Base-by-base conservation (phyloP, 2,888 invertebrate species). In the Lasioglossum lativentre region DNA sequence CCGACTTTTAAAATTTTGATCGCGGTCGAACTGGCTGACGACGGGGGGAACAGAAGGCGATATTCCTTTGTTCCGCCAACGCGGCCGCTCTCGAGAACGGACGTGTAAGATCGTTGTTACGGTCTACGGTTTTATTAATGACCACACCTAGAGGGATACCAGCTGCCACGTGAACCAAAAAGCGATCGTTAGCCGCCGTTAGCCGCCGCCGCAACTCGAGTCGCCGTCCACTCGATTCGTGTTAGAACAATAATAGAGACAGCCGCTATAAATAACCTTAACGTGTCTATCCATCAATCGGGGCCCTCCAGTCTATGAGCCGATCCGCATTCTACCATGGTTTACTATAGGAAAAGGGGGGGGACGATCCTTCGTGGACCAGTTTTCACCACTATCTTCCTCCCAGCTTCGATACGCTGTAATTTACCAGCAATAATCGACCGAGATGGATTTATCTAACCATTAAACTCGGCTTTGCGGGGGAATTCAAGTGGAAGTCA, bases 231-330 rank as follows among this genome's bases (percentile, higher is more conserved):
- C 75, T 80, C 79, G 88, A 81, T 80, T 91, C 85, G 75, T 83
- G 82, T 78, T 83, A 83, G 89, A 89, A 91, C 91, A 92, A 92
- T 91, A 90, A 93, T 93, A 93, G 89, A 92, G 92, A 91, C 89
- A 90, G 88, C 88, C 76, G 78, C 86, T 78, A 86, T 92, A 93
- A 93, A 92, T 92, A 93, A 91, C 88, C 78, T 75, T 85, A 89
- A 88, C 90, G 88, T 90, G 89, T 91, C 89, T 91, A 91, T 93
- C 89, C 87, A 89, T 93, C 92, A 89, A 91, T 90, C 86, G 82
- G 19, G 72, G 72, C 68, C 75, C 40, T 30, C 68, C 47, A 27
- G 68, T 78, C 82, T 63, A 59, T 34, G 52, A 75, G 38, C 78
- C 42, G 56, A 40, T 68, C 83, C 74, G 75, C 47, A 70, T 71